A percentile compares a stretch with the other conserved stretches of the same genome.
Conservation (phyloP, 2,888 invertebrate genomes). For the Tachystola acroxantha region DNA sequence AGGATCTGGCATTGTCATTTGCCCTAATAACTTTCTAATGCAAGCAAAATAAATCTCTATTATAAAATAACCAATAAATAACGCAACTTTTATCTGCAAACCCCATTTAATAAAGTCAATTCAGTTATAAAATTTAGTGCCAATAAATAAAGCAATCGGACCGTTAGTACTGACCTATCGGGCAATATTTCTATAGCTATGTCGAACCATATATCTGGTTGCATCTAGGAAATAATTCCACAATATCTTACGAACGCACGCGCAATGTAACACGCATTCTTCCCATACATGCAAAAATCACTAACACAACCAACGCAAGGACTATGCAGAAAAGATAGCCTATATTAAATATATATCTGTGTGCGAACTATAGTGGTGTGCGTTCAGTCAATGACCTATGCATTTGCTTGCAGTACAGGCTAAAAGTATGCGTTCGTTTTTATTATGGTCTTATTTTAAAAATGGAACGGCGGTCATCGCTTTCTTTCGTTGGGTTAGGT, state of each 20-base stretch:
- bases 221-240: slow-evolving; percentile 75
- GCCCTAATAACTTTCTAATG: too few relatives aligned
- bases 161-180: slow-evolving; percentile 51
- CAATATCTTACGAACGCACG: slow-evolving; percentile 69
- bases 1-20: too few relatives aligned
- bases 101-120: slow-evolving; percentile 51
- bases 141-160: slow-evolving; percentile 58
- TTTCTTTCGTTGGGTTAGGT: slow-evolving; percentile 72
- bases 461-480: slow-evolving; percentile 64
- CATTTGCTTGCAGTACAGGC: slow-evolving; percentile 75
- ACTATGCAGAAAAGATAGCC: slow-evolving; percentile 39
- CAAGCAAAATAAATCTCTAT: too few relatives aligned
- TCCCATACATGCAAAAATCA: slow-evolving; percentile 74
- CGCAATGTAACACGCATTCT: slow-evolving; percentile 70
- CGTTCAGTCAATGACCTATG: slow-evolving; percentile 71
- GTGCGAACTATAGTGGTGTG: slow-evolving; percentile 41
- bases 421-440: slow-evolving; percentile 77
- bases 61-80: slow-evolving; percentile 23
- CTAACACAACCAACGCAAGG: slow-evolving; percentile 48
- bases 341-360: slow-evolving; percentile 26
- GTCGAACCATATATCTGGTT: slow-evolving; percentile 41
- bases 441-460: slow-evolving; percentile 78
- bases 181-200: slow-evolving; percentile 26
- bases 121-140: slow-evolving; percentile 63
- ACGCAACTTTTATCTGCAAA: slow-evolving; percentile 44